phyloP scores from a whole-genome alignment of 2,797 vertebrate genomes.

The Myotis pilosus region DNA sequence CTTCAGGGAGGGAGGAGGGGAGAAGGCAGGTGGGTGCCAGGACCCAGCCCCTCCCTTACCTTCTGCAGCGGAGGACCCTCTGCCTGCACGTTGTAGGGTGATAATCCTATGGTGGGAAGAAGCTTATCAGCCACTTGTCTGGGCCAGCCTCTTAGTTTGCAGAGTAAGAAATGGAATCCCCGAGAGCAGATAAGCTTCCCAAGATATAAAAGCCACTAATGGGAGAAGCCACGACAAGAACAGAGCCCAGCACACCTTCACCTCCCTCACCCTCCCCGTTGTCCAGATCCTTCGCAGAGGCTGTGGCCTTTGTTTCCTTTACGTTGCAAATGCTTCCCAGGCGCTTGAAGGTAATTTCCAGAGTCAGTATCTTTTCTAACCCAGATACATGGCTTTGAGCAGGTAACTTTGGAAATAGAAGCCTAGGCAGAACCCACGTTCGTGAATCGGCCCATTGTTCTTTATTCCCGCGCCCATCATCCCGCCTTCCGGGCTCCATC shows the following conservation, averaged over 20 bases:
- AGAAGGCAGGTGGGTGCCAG: neutral
- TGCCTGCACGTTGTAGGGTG: accelerated
- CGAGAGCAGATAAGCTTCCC: neutral
- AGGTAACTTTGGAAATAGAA: neutral
- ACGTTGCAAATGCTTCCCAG: neutral
- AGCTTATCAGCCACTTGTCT: neutral
- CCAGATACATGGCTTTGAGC: neutral
- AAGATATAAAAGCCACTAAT: accelerated
- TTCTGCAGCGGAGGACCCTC: no score
- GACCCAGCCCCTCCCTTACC: neutral
- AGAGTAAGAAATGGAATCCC: neutral
- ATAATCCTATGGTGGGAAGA: neutral
- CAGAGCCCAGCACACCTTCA: accelerated
- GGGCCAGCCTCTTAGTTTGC: neutral
- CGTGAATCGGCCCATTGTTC: neutral
- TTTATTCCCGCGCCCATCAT: accelerated
- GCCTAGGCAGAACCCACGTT: neutral
- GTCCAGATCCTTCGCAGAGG: neutral
- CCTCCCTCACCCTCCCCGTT: accelerated
- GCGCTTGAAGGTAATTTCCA: neutral
- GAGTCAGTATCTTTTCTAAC: neutral
- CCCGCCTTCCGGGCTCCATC: neutral
- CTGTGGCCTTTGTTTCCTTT: neutral
- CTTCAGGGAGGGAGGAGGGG: neutral
- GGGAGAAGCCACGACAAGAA: neutral